Evolutionary conservation across 2,888 invertebrate species (phyloP).

Genomic region (Mythimna ferrago): DNA sequence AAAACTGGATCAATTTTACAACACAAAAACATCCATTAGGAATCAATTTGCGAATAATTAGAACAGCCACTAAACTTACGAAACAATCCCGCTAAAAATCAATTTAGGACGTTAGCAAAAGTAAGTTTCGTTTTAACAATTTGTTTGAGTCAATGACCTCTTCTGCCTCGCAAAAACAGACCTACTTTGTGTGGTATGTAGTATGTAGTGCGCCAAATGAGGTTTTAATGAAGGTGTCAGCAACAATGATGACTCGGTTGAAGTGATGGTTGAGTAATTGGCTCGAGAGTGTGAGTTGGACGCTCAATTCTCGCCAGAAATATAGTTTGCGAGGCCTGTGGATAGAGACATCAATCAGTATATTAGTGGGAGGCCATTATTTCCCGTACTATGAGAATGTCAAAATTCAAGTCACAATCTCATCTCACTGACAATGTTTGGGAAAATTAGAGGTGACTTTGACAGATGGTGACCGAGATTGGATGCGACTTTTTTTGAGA

Average conservation of each 20-base stretch:
- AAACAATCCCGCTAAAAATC: too few relatives aligned
- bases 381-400: background rate
- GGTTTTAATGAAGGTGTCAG: conserved; percentile 34
- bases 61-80: too few relatives aligned
- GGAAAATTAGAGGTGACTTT: too few relatives aligned
- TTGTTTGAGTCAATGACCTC: background rate
- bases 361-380: background rate
- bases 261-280: background rate
- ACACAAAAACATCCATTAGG: too few relatives aligned
- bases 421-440: background rate
- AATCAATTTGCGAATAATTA: too few relatives aligned
- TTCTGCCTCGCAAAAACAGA: background rate
- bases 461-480: too few relatives aligned
- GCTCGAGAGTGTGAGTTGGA: background rate
- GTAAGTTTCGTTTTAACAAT: background rate
- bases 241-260: conserved; percentile 1
- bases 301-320: background rate
- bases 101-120: background rate
- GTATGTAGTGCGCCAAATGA: conserved; percentile 16
- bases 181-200: background rate
- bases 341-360: background rate
- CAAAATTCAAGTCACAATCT: background rate
- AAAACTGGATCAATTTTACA: too few relatives aligned
- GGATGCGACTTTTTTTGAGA: too few relatives aligned
- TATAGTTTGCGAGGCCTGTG: background rate